A percentile compares a stretch with the other conserved stretches of the same genome.
Evolutionary conservation across 2,113 vertebrate species (phyloP).

Genomic region (Loxodonta africana): DNA sequence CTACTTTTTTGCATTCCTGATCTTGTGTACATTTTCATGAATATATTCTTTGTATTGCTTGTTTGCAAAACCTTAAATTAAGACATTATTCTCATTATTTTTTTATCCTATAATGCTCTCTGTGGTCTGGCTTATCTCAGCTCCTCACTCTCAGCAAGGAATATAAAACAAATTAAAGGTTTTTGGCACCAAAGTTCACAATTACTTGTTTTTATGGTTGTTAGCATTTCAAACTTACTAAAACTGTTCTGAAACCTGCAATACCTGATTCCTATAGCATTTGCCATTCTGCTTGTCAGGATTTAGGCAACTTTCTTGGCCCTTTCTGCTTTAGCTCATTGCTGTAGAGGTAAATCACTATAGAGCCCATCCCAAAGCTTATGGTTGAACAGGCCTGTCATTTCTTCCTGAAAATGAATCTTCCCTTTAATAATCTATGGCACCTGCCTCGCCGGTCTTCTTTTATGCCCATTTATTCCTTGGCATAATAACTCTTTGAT

Average conservation of each 20-base stretch:
- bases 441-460: background rate
- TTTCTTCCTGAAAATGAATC: constrained; percentile 34
- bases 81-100: background rate
- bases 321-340: constrained; percentile 41
- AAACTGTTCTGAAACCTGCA: background rate
- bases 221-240: background rate
- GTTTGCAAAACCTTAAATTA: background rate
- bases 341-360: constrained; percentile 59
- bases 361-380: background rate
- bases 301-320: constrained; percentile 31
- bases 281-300: constrained; percentile 35
- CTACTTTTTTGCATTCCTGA: background rate
- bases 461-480: constrained; percentile 43
- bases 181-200: background rate
- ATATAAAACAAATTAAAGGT: background rate
- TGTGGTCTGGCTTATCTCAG: background rate
- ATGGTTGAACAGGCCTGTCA: constrained; percentile 33
- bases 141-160: rapidly evolving
- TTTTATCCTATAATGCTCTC: background rate
- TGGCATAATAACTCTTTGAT: constrained; percentile 11
- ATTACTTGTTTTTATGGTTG: background rate
- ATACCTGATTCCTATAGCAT: background rate
- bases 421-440: constrained; percentile 20
- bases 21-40: background rate
- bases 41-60: background rate